These are phyloP conservation scores for Rhinopithecus roxellana DNA, from an alignment of 2,113 vertebrate species.

Conservation along the genomic window DNA sequence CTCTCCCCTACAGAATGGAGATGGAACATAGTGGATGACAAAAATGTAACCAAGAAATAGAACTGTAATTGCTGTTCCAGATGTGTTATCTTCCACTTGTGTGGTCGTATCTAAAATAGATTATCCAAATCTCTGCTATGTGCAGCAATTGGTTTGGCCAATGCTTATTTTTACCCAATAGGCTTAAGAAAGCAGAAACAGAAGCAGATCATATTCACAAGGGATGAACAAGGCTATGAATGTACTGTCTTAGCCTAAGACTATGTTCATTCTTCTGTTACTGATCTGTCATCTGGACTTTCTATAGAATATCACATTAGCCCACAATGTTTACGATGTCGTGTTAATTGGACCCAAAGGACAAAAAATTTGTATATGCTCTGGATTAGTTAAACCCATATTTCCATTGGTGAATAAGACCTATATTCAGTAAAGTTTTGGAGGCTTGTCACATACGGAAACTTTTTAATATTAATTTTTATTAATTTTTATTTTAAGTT, in stretches of 20 bases:
- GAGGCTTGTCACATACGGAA: not conserved
- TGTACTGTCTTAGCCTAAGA: not conserved
- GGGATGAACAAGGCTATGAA: not conserved
- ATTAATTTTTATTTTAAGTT: too few relatives aligned
- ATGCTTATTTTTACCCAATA: not conserved
- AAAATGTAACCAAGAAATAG: not conserved
- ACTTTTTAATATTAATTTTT: not conserved
- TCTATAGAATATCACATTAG: not conserved
- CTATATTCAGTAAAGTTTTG: not conserved
- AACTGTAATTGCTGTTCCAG: not conserved
- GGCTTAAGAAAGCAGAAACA: not conserved
- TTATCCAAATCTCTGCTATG: not conserved
- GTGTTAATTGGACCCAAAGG: not conserved
- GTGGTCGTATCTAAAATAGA: not conserved
- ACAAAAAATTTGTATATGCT: not conserved
- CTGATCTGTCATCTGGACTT: not conserved
- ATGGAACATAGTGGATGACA: not conserved
- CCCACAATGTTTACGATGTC: not conserved
- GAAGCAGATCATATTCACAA: not conserved
- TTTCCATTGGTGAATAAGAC: not conserved
- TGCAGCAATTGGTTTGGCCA: not conserved
- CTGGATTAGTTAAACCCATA: not conserved
- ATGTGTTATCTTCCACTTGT: not conserved
- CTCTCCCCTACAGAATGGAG: not conserved
- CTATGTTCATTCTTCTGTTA: not conserved